A percentile compares a stretch with the other conserved stretches of the same genome.
Conservation (phyloP, 2,888 invertebrate species). For the Platynereis dumerilii region DNA sequence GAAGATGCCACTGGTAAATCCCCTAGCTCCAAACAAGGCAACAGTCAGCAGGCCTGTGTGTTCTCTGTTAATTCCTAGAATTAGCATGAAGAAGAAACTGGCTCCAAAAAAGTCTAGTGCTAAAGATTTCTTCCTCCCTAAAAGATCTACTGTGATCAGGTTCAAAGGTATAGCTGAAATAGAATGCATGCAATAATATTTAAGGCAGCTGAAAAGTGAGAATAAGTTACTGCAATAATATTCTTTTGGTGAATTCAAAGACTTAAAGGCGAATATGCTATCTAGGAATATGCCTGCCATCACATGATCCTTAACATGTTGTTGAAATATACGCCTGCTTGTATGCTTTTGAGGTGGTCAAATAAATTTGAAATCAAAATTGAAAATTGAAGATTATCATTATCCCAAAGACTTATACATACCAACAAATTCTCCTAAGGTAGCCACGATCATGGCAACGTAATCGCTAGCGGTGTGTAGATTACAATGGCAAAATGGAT, state of each 20-base stretch:
- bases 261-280: too few species aligned
- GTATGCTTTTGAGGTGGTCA: too few species aligned
- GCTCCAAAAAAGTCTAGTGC: slow-evolving; percentile 33
- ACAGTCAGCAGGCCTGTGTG: slow-evolving; percentile 44
- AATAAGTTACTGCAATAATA: too few species aligned
- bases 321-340: too few species aligned
- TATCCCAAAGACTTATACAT: too few species aligned
- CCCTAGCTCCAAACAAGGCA: slow-evolving; percentile 55
- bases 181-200: too few species aligned
- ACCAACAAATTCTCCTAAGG: slow-evolving; percentile 60
- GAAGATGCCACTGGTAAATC: slow-evolving; percentile 56
- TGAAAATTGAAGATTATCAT: too few species aligned
- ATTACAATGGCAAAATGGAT: slow-evolving; percentile 51
- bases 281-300: too few species aligned
- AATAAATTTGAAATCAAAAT: too few species aligned
- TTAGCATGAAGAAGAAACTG: slow-evolving; percentile 37
- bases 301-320: too few species aligned
- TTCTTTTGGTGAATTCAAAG: too few species aligned
- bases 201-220: too few species aligned
- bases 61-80: slow-evolving; percentile 40
- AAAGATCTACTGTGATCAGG: slow-evolving; percentile 52
- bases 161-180: slow-evolving; percentile 59
- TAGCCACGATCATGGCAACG: slow-evolving; percentile 57
- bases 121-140: slow-evolving; percentile 47
- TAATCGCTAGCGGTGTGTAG: slow-evolving; percentile 52